Evolutionary conservation across 2,113 vertebrate genomes (phyloP).

Genomic region (Megaptera novaeangliae): DNA sequence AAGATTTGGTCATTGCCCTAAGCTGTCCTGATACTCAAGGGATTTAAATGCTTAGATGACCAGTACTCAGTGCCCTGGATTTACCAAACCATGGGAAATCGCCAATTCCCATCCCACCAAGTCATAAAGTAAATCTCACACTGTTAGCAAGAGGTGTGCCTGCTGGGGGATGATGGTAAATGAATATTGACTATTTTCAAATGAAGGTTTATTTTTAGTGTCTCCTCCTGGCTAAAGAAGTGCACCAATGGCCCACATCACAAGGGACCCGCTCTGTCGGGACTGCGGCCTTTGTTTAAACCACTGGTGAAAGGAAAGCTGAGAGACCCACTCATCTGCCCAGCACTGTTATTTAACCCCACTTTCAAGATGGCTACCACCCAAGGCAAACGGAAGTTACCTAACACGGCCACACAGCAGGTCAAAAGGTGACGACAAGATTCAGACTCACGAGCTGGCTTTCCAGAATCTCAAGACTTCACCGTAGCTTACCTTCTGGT

Average conservation of each 20-base stretch:
- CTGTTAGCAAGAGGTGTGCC: neutral
- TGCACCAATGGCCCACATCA: neutral
- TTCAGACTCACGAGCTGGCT: neutral
- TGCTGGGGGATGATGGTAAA: neutral
- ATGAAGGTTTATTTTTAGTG: conserved; percentile 7
- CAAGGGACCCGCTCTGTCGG: neutral
- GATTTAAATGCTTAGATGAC: neutral
- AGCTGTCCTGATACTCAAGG: neutral
- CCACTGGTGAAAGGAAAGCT: neutral
- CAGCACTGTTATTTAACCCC: neutral
- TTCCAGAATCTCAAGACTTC: neutral
- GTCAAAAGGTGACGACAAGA: neutral
- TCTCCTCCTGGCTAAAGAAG: neutral
- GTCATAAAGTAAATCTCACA: neutral
- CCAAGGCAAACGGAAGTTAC: neutral
- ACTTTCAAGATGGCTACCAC: neutral
- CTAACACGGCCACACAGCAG: neutral
- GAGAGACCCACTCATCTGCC: neutral
- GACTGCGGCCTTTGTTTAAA: neutral
- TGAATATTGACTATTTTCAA: conserved; percentile 57
- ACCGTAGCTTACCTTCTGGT: neutral
- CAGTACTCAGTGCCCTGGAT: neutral
- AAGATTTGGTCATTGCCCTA: neutral
- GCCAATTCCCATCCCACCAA: neutral
- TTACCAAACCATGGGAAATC: neutral